Base-by-base conservation (phyloP, 2,888 invertebrate genomes). In the Bombyx huttoni region DNA sequence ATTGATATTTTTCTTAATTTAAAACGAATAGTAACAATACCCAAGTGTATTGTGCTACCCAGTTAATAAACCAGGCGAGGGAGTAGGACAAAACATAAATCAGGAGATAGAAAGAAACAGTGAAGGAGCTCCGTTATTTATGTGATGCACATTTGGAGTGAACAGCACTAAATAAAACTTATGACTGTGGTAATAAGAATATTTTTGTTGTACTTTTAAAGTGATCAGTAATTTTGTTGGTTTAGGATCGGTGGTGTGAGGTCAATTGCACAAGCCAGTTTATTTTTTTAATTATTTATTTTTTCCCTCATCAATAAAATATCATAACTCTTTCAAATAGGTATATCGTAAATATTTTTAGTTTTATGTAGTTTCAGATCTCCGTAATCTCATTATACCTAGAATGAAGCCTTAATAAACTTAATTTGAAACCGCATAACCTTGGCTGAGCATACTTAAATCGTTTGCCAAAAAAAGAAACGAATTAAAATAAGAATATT, bases 101-200 rank as follows among this genome's bases (percentile, higher is more conserved):
- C 67, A 72, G 71, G 81, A 81, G 65, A 73, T 76, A 74, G 83
- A 82, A 63, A 70, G 78, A 75, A 70, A 76, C 63, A 79, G 64
- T 72, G 74, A 80, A 82, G 84, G 78, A 82, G 74, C 70, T 69
- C 51, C 64, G 70, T 87, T 71, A 89, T 89, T 89, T 88, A 88
- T 86, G 81, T 58, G 79, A 80, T 85, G 87, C 87, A 89, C 87
- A 87, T 87, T 87, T 82, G 84, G 82, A 78, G 77, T 74, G 76
- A 84, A 81, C 78, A 78, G 78, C 74, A 70, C 70, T 73, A 76
- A 84, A 84, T 80, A 82, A 84, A 85, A 82, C 70, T 74, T 78
- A 75, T 74, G 74, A 70, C 73, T 64, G 75, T 78, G 75, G 74
- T 74, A 69, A 77, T 71, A 79, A 76, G 70, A 69, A 71, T 69